Base-by-base conservation (phyloP, 2,888 invertebrate species). In the Crossocerus cetratus region DNA sequence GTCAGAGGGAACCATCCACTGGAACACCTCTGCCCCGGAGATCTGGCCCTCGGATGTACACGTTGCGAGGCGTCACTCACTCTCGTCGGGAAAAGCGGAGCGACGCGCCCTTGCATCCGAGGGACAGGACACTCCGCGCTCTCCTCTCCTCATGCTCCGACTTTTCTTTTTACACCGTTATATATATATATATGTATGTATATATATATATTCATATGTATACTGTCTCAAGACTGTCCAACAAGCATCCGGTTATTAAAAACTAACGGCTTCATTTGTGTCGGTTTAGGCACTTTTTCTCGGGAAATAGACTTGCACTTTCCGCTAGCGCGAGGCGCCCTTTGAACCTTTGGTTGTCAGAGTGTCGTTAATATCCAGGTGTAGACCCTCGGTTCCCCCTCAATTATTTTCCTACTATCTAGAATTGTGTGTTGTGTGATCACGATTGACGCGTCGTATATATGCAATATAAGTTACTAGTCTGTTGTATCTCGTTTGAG, bases 271-370 rank as follows among this genome's bases (percentile, higher is more conserved):
- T 77, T 70, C 60, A 44, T 69, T 54, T 56, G 71, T 66, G 71
- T 81, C 75, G 73, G 55, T 83, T 86, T 86, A 87, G 87, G 86
- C 87, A 87, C 87, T 87, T 87, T 87, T 83, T 78, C 68, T 64
- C 57, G 68, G 72, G 74, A 76, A 83, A 81, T 59, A 74, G 67
- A 77, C 74, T 66, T 68, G 60, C 70, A 64, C 66, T 60, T 74
- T 70, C 60, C 72, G 43, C 56, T 21, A 23, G 43, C 72, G 43
- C 56, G 32, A 42, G 49, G 69, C 70, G 72, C 60, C 72, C 57
- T 66, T 59, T 59, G 76, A 72, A 74, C 69, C 81, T 83, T 84
- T 83, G 84, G 79, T 83, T 82, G 76, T 82, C 73, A 73, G 44
- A 45, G 60, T 63, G 65, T 74, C 63, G 66, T 77, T 71, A 74